Conservation (phyloP, 1,140 invertebrate genomes). For the Helicoverpa armigera region DNA sequence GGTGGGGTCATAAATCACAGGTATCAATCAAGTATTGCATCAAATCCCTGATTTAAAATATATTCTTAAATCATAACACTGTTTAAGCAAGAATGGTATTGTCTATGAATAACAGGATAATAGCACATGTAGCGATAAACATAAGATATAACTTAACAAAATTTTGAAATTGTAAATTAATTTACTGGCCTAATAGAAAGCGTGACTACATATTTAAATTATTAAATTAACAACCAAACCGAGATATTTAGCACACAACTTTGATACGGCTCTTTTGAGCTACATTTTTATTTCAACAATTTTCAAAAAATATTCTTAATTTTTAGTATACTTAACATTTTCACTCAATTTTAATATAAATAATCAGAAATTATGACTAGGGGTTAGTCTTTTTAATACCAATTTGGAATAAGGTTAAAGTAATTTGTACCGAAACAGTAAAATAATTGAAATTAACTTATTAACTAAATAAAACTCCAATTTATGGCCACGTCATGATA, state of each 20-base stretch:
- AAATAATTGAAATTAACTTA: slow-evolving; percentile 30
- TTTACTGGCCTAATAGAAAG: slow-evolving; percentile 22
- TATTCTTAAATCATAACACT: slow-evolving; percentile 15
- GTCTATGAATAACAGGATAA: background rate
- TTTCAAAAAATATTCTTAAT: background rate
- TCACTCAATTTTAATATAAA: slow-evolving; percentile 5
- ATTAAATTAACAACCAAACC: too few species aligned
- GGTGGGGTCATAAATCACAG: slow-evolving; percentile 31
- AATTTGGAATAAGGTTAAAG: slow-evolving; percentile 45
- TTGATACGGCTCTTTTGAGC: background rate
- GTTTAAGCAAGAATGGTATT: background rate
- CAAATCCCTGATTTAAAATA: slow-evolving; percentile 35
- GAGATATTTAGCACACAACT: background rate
- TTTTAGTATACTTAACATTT: background rate
- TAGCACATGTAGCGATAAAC: background rate
- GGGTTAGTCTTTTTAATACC: slow-evolving; percentile 61
- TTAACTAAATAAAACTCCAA: slow-evolving; percentile 53
- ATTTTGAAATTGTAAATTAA: background rate
- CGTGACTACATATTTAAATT: too few species aligned
- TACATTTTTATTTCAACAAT: background rate
- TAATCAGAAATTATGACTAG: slow-evolving; percentile 59
- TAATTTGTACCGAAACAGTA: slow-evolving; percentile 48
- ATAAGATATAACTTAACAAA: background rate
- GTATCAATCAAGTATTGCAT: slow-evolving; percentile 6
- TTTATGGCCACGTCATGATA: slow-evolving; percentile 58